Evolutionary conservation across 2,888 invertebrate species (phyloP), one percentile per base, ranked within the genome.

Genomic region (Micropterix aruncella): DNA sequence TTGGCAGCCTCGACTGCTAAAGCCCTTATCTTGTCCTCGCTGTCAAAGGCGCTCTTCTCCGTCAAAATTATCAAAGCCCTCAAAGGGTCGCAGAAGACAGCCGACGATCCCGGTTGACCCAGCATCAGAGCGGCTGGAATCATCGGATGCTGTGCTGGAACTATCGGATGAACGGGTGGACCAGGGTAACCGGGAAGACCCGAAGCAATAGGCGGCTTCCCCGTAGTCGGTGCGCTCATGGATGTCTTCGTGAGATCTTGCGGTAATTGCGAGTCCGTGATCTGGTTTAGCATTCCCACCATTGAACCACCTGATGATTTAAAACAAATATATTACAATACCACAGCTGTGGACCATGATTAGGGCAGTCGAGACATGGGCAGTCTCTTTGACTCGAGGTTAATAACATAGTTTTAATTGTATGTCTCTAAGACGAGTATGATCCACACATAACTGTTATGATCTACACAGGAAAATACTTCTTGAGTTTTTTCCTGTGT

Each of bases 1-100:
- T 78, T 70, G 0, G 79, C 75, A 1, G 83, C 81, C 47, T 76
- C 72, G 38, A 65, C 63, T 0, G 83, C 83, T 48, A 83, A 58
- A 18, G 65, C 63, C 51, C 70, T 71, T 19, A 83, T 55, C 19
- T 74, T 68, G 2, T 69, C 62, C 3, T 60, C 56, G 43, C 65
- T 65, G 37, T 58, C 59, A 0, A 62, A 54, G 27, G 60, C 60
- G 2, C 60, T 52, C 7, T 58, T 61, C 50, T 77, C 75, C 1
- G 75, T 69, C 52, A 76, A 62, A 4, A 75, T 55, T 17, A 84
- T 71, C 18, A 84, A 60, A 54, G 83, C 80, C 36, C 76, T 65
- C 16, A 83, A 58, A 12, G 77, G 80, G 61, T 83, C 83, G 12
- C 59, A 59, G 56, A 60, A 68, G 16, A 16, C 3, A 7, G n/a